A percentile compares a stretch with the other conserved stretches of the same genome.
Evolutionary conservation across 2,113 vertebrate genomes (phyloP).

Genomic region (Meleagris gallopavo): DNA sequence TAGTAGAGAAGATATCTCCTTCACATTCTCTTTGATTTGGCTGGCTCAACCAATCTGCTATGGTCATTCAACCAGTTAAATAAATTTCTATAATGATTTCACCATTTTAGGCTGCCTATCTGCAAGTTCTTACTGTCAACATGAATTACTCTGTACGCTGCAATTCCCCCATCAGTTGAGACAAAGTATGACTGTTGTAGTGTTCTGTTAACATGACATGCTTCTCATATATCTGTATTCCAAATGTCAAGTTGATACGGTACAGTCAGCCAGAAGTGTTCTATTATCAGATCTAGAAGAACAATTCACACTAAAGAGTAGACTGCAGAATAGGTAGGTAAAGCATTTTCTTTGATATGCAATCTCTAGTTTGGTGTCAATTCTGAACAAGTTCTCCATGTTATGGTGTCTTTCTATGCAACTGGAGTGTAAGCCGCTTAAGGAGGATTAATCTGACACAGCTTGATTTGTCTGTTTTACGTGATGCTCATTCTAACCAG

Average conservation of each 20-base stretch:
- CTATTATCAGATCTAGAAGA: slow-evolving; percentile 7
- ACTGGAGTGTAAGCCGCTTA: neutral
- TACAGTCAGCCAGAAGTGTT: slow-evolving; percentile 26
- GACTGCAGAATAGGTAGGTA: neutral
- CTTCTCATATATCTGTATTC: slow-evolving; percentile 21
- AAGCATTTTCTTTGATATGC: neutral
- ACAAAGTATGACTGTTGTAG: slow-evolving; percentile 37
- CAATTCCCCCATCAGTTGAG: slow-evolving; percentile 30
- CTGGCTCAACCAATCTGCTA: slow-evolving; percentile 34
- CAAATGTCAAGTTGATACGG: neutral
- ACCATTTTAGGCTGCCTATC: slow-evolving; percentile 57
- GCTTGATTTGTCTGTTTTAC: neutral
- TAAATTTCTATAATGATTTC: slow-evolving; percentile 66
- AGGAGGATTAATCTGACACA: slow-evolving; percentile 1
- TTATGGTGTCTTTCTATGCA: neutral
- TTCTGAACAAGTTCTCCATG: neutral
- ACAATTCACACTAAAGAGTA: neutral
- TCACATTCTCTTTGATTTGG: neutral
- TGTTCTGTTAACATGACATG: slow-evolving; percentile 2
- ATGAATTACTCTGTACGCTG: slow-evolving; percentile 31
- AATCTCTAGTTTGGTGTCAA: neutral
- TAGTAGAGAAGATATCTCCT: neutral
- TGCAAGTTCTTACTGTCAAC: slow-evolving; percentile 65
- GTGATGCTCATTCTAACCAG: slow-evolving; percentile 1
- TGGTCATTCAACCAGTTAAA: slow-evolving; percentile 40